Base-by-base conservation (phyloP, 2,888 invertebrate species). In the Tillus elongatus region DNA sequence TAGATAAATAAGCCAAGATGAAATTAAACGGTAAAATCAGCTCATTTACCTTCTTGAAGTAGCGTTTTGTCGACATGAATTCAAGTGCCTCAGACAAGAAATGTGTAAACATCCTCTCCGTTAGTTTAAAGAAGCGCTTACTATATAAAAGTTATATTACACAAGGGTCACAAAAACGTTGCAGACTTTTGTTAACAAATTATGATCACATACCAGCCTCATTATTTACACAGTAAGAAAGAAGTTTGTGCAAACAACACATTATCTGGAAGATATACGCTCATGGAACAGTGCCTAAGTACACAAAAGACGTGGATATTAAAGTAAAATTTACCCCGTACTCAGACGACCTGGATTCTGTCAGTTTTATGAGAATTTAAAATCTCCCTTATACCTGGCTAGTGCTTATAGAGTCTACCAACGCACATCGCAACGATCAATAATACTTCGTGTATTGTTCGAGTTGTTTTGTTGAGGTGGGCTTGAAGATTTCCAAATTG, bases 301-400 rank as follows among this genome's bases (percentile, higher is more conserved):
- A 40, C 42, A 46, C 46, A 48, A 46, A 43, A 46, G 46, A 42
- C 39, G 35, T 39, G 43, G 46, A 49, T 51, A 50, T 52, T 51
- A 49, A 46, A 51, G 46, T 46, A 46, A 47, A 49, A 50, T 51
- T 48, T 43, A 37, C 36, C 44, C 40, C 45, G 33, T 42, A 37
- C 42, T 34, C 43, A 40, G 40, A 40, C 50, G 46, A 49, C 50
- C 49, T 44, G 50, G 45, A 54, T 53, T 46, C 46, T 49, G 53
- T 49, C 54, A 52, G 52, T 50, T 55, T 55, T 55, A 55, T 54
- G 53, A 56, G 55, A 56, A 56, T 55, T 55, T 56, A 55, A 56
- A 56, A 51, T 53, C 54, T 54, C 49, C 49, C 54, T 50, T 50
- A 49, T 51, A 52, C 51, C 48, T 42, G n/a, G 6, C 24, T 19